Base-by-base conservation (phyloP, 2,113 vertebrate species). In the Rhinolophus ferrumequinum region DNA sequence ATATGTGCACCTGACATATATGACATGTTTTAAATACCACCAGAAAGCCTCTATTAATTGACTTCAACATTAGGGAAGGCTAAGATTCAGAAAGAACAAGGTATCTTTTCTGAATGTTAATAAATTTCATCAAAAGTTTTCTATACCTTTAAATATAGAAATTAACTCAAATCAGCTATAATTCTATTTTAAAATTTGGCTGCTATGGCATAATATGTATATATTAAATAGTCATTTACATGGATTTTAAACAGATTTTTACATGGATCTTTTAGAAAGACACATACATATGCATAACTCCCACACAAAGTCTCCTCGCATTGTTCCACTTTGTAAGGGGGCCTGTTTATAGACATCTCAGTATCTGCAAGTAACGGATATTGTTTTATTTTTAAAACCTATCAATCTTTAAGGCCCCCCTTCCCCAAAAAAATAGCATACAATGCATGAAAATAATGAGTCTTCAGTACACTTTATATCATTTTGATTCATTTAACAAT, bases 121-220 rank as follows among this genome's bases (percentile, higher is more conserved):
- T 66, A 47, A 56, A 54, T 22, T 88, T 70, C 90, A 77, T 94
- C 44, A 90, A 87, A 80, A 72, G 54, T 47, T 87, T 47, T 72
- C 94, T 81, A 28, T 52, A 60, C 33, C 22, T 90, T 93, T 88
- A 94, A 97, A 76, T 70, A 76, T 3, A 97, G 7, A 82, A 92
- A 88, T 80, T 69, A 58, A 62, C 50, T 73, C 44, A 88, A 93
- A 66, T 80, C 33, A 76, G 52, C 2, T 47, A 69, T 44, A 26
- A 70, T 75, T 95, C 62, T 85, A 81, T 66, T 96, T 88, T 81
- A 81, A 94, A 94, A 60, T 72, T 33, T 62, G 30, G 4, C 62
- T 83, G 33, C 72, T 75, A 30, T 21, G 14, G 13, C 70, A 14
- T 52, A 38, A 62, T 35, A 88, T 84, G 70, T 60, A 38, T 38